Evolutionary conservation across 2,113 vertebrate genomes (phyloP), one percentile per base, ranked within the genome.

Genomic region (Lagopus leucura): DNA sequence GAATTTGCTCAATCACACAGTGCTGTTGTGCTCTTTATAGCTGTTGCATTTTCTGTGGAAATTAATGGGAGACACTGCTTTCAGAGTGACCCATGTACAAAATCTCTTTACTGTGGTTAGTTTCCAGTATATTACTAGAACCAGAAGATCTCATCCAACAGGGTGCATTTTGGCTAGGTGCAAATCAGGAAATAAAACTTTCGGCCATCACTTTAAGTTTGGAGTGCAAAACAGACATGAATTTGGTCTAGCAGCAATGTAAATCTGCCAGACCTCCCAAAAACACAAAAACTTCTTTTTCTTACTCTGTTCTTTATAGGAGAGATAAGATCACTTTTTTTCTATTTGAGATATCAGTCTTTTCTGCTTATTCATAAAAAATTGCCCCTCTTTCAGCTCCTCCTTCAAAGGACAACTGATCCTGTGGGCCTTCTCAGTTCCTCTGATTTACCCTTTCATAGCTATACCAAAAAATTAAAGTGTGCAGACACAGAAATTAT

Each of bases 201-300:
- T 21, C 45, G 66, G 64, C 18, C 67, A 54, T 77, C 66, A 34
- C 58, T 79, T 75, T 45, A 52, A 40, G 38, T 50, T 90, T 61
- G 52, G 74, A 73, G 61, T 27, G 54, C 18, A 90, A 76, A 90
- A 63, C n/a, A 38, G 47, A 27, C 6, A 7, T 32, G 22, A 54
- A 40, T 70, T 32, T 74, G 30, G 66, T 70, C 82, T 81, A n/a
- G 8, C 14, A 96, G 93, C 93, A 94, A 93, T 70, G 64, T 91
- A 95, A 94, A 95, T 95, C 94, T 97, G 93, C 57, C 94, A 98
- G 98, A 98, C 98, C 97, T 98, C 98, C 97, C 97, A 61, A 93
- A 97, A 96, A 92, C 22, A 94, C 80, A 45, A 86, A 92, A 82
- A 43, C 69, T 94, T 91, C 88, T 94, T 93, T 88, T 95, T 96